phyloP scores from a whole-genome alignment of 2,113 vertebrate species.

The Dendrocopos noguchii region DNA sequence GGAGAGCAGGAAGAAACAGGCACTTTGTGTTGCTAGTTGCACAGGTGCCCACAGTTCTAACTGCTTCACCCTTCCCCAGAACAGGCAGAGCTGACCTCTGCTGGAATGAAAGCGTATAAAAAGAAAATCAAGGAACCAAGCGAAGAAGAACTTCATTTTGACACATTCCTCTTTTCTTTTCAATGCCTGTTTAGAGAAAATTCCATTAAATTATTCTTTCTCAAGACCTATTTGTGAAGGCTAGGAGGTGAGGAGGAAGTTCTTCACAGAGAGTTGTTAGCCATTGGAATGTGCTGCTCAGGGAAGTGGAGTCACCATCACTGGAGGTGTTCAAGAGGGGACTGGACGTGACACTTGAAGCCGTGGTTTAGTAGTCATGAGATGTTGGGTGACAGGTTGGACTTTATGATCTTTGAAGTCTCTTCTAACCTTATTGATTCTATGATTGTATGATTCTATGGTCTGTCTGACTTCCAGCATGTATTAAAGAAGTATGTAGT shows the following conservation, averaged over 20 bases:
- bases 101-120: background rate
- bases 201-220: background rate
- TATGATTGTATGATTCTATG: too few relatives aligned
- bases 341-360: too few relatives aligned
- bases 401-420: too few relatives aligned
- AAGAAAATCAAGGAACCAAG: background rate
- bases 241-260: too few relatives aligned
- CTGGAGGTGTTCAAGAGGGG: too few relatives aligned
- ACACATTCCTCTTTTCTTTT: background rate
- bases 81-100: constrained; percentile 2
- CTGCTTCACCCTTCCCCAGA: background rate
- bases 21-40: background rate
- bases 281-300: too few relatives aligned
- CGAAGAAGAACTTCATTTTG: background rate
- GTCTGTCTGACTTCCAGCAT: background rate
- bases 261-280: too few relatives aligned
- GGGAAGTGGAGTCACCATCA: too few relatives aligned
- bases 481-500: background rate
- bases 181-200: background rate
- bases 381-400: too few relatives aligned
- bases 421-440: too few relatives aligned
- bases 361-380: too few relatives aligned
- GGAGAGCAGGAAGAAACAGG: background rate
- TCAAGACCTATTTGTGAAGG: background rate
- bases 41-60: background rate